Base-by-base conservation (phyloP, 2,888 invertebrate species). In the Drosophila atripex region DNA sequence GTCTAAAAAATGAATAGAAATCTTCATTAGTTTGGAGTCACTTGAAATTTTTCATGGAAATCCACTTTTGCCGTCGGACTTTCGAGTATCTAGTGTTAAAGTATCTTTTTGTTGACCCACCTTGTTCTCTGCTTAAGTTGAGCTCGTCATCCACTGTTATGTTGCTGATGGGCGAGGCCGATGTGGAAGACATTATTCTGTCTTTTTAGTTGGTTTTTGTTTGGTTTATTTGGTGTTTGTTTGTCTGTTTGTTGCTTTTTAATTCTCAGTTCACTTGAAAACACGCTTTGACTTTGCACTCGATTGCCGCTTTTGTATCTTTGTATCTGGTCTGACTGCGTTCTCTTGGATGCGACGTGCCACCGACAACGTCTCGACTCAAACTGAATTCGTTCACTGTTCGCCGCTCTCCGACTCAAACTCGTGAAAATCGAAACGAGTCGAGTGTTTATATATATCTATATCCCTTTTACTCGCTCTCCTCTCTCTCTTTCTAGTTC, bases 111-210 rank as follows among this genome's bases (percentile, higher is more conserved):
- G 59, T 88, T 21, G 39, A 70, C 90, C 88, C 88, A 92, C 92
- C 92, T 91, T 90, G 89, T 80, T 91, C 90, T 87, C 90, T 82
- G 76, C 82, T 82, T 63, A 89, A 82, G 75, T 90, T 90, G 47
- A 92, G 88, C 71, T 92, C 92, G 87, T 92, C 92, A 74, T 90
- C 90, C 76, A 92, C 91, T 74, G 92, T 92, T 68, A 92, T 91
- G 78, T 91, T 91, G 89, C 92, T 92, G 63, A 92, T 86, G 76
- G 92, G 91, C 73, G 92, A 91, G 69, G 90, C 90, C 51, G 92
- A 92, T 72, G 89, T 89, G 64, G 90, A 89, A 86, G 91, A 92
- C 92, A 92, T 92, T 86, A 80, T 90, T 89, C 76, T 54, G 63
- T 57, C 68, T 55, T 35, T 43, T 45, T 54, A 43, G 61, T 58